phyloP scores from a whole-genome alignment of 2,113 vertebrate genomes.

The Ceyx cyanopectus region DNA sequence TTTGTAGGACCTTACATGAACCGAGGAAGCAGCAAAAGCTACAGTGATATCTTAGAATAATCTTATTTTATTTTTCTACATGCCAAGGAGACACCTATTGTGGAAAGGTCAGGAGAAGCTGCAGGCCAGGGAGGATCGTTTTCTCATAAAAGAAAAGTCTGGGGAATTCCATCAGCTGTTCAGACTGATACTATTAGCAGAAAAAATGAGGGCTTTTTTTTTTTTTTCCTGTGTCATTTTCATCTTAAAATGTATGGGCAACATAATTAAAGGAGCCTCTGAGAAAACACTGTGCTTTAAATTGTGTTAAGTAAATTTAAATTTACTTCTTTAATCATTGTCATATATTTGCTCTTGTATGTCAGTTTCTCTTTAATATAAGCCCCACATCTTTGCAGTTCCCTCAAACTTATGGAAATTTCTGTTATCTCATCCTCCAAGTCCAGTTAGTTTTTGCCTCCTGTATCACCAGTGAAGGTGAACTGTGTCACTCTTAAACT shows the following conservation, averaged over 20 bases:
- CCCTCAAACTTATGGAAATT: not conserved
- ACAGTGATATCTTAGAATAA: not conserved
- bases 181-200: not conserved
- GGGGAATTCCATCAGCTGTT: not conserved
- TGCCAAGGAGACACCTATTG: not conserved
- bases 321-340: not conserved
- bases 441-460: not conserved
- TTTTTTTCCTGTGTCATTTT: not conserved
- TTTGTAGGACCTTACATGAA: not conserved
- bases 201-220: not conserved
- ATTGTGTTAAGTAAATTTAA: not conserved
- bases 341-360: not conserved
- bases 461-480: not conserved
- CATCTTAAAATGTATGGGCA: not conserved
- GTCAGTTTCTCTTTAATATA: not conserved
- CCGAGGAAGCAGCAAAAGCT: not conserved
- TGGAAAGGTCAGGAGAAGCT: slow-evolving; percentile 28
- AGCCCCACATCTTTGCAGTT: not conserved
- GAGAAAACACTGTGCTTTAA: not conserved
- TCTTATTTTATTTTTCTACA: slow-evolving; percentile 26
- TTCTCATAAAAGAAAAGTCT: not conserved
- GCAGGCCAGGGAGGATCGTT: not conserved
- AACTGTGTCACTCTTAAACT: slow-evolving; percentile 26
- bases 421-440: not conserved
- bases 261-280: not conserved